Evolutionary conservation across 1,140 invertebrate genomes (phyloP), one percentile per base, ranked within the genome.

Genomic region (Hyles vespertilio): DNA sequence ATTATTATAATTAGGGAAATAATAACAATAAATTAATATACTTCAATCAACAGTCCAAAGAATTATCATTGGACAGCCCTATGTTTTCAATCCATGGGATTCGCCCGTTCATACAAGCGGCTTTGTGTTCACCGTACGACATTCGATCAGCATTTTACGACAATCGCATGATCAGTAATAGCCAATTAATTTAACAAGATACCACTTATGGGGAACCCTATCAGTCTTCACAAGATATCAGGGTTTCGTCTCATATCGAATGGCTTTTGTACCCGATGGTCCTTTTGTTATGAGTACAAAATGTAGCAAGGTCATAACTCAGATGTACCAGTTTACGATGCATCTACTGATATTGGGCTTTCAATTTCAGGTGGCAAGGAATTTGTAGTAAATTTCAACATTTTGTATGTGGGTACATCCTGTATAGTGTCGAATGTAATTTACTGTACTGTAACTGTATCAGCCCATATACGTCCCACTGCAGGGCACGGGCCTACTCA

Each of bases 271-370:
- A 58, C 63, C 60, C 65, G 69, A 65, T 69, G 67, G 67, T 67
- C 74, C 70, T 69, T 77, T 77, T 71, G 70, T 66, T 58, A 61
- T 52, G 22, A 34, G 36, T 67, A 63, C 66, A 63, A 66, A 69
- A 73, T 70, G 71, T 72, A 67, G 66, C 63, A 77, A 76, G 64
- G 55, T 54, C 52, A 59, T 49, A 43, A 56, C 66, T 59, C 56
- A 68, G 66, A 72, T 75, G 67, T 68, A 55, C 62, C 58, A 64
- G 72, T 72, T 74, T 74, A 77, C 64, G 62, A 65, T 59, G 40
- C 34, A 53, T 59, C 51, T 59, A 55, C 51, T 53, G 58, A 66
- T 63, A 68, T 71, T 71, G 64, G 67, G 55, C 51, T 63, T 60
- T 61, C 58, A 65, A 56, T 63, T 51, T 54, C 47, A 48, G 36